Evolutionary conservation across 2,797 vertebrate species (phyloP).

Genomic region (Synaphobranchus kaupii): DNA sequence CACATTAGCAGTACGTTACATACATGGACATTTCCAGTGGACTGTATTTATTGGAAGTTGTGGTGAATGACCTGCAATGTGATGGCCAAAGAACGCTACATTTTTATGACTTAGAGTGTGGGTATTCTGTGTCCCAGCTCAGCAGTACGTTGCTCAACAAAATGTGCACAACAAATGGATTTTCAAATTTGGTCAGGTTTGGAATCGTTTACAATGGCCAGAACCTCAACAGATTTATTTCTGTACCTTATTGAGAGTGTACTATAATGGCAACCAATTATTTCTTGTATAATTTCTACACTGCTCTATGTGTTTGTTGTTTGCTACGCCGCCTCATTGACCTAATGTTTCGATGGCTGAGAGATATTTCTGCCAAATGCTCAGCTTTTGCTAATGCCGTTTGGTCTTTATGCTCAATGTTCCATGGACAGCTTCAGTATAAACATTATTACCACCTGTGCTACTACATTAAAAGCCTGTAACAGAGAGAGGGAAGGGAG

Average conservation of each 20-base stretch:
- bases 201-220: slow-evolving; percentile 4
- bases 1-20: not conserved
- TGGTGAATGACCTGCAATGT: not conserved
- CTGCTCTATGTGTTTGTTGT: not conserved
- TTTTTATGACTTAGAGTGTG: not conserved
- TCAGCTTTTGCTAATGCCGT: not conserved
- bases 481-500: not conserved
- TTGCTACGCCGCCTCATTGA: slow-evolving; percentile 1
- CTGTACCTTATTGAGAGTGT: slow-evolving; percentile 2
- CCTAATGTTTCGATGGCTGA: slow-evolving; percentile 8
- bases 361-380: slow-evolving; percentile 5
- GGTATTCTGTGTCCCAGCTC: not conserved
- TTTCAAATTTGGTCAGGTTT: not conserved
- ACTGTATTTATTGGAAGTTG: not conserved
- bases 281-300: slow-evolving; percentile 1
- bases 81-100: not conserved
- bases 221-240: not conserved
- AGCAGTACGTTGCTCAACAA: not conserved
- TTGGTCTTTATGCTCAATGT: slow-evolving; percentile 2
- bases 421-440: slow-evolving; percentile 7
- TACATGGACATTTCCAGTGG: not conserved
- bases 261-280: not conserved
- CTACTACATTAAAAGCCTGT: not conserved
- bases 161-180: not conserved
- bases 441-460: slow-evolving; percentile 11